phyloP scores from a whole-genome alignment of 2,113 vertebrate species.

The Serranochromis macrocephalus region DNA sequence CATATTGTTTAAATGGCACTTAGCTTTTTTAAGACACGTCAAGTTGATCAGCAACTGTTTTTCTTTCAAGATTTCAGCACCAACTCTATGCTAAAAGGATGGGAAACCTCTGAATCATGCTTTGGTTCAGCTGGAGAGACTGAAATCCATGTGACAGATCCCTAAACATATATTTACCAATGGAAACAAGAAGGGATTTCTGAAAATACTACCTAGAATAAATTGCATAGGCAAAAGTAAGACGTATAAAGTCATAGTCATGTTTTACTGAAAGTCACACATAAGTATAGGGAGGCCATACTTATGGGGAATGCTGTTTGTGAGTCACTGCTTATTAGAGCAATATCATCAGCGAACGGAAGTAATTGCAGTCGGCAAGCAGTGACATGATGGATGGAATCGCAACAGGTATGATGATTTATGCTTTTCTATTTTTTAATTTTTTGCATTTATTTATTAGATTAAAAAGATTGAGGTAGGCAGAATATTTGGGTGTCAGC shows the following conservation, averaged over 20 bases:
- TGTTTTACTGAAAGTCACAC: neutral
- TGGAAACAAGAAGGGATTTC: neutral
- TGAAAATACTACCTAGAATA: neutral
- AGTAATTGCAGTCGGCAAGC: neutral
- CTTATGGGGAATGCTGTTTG: neutral
- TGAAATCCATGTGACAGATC: neutral
- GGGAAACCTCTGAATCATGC: neutral
- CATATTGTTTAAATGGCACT: neutral
- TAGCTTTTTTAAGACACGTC: neutral
- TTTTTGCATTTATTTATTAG: neutral
- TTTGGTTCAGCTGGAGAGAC: neutral
- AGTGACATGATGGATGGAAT: neutral
- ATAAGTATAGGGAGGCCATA: neutral
- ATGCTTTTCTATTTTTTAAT: neutral
- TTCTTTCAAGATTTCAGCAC: neutral
- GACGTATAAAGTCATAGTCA: neutral
- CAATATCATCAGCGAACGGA: accelerated
- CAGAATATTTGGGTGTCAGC: neutral
- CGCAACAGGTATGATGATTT: neutral
- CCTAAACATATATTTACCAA: neutral
- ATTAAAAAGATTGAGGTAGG: neutral
- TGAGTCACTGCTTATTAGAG: neutral
- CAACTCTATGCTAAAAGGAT: neutral
- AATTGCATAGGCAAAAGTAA: neutral
- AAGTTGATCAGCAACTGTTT: neutral